Evolutionary conservation across 2,888 invertebrate genomes (phyloP).

Genomic region (Hypselothyrea guttata): DNA sequence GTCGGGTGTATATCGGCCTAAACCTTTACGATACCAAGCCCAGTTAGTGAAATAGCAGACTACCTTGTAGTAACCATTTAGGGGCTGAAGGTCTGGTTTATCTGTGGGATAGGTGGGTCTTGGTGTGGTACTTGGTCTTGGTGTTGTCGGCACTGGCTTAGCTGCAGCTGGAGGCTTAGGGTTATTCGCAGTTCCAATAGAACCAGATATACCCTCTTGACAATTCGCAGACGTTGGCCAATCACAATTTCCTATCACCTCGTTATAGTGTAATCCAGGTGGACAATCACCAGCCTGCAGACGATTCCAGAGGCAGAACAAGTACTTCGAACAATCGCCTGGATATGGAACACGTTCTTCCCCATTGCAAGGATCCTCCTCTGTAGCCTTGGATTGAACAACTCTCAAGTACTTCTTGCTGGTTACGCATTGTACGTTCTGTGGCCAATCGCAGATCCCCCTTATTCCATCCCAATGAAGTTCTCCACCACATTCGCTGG

Average conservation of each 20-base stretch:
- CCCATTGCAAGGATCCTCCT: conserved; percentile 85
- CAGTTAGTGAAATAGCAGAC: conserved; percentile 97
- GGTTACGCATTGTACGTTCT: conserved; percentile 85
- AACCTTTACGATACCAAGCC: conserved; percentile 94
- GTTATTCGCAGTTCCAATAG: conserved; percentile 15
- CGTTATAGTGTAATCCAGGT: conserved; percentile 89
- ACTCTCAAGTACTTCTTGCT: conserved; percentile 77
- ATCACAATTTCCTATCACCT: conserved; percentile 87
- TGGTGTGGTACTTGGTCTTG: conserved; percentile 71
- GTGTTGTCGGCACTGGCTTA: conserved; percentile 72
- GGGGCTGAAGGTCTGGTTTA: conserved; percentile 81
- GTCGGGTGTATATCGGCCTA: conserved; percentile 92
- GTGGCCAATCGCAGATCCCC: conserved; percentile 90
- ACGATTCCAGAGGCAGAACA: conserved; percentile 91
- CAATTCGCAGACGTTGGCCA: conserved; percentile 88
- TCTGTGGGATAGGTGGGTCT: conserved; percentile 78
- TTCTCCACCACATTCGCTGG: conserved; percentile 89
- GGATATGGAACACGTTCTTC: conserved; percentile 87
- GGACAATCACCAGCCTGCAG: conserved; percentile 88
- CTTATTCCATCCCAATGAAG: conserved; percentile 88
- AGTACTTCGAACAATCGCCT: conserved; percentile 88
- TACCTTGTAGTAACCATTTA: conserved; percentile 89
- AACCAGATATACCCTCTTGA: conserved; percentile 46
- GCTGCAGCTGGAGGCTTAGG: conserved; percentile 53
- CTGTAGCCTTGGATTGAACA: conserved; percentile 60